phyloP scores from a whole-genome alignment of 2,113 vertebrate genomes.

The Lonchura striata region DNA sequence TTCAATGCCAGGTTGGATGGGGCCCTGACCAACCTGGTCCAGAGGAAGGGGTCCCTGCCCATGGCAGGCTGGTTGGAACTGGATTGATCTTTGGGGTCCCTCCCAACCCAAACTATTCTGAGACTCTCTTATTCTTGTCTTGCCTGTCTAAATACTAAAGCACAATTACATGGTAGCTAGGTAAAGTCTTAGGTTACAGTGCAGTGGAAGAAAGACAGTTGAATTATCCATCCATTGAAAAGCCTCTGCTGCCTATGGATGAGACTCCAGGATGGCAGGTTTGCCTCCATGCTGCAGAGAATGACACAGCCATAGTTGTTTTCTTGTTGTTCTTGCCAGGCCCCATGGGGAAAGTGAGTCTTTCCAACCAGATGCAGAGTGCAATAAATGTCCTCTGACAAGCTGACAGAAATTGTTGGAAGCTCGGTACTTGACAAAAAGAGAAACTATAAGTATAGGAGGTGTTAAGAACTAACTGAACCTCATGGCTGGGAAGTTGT shows the following conservation, averaged over 20 bases:
- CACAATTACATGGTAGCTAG: background rate
- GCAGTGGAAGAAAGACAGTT: background rate
- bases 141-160: background rate
- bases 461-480: background rate
- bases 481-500: slow-evolving; percentile 38
- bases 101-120: background rate
- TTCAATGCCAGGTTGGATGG: background rate
- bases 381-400: background rate
- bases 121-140: background rate
- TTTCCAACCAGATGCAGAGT: background rate
- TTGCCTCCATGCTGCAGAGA: background rate
- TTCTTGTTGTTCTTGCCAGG: background rate
- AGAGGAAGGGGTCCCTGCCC: background rate
- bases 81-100: background rate
- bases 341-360: background rate
- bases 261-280: background rate
- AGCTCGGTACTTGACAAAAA: background rate
- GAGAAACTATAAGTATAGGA: background rate
- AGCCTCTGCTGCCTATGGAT: background rate
- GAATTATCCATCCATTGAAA: background rate
- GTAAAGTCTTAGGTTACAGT: background rate
- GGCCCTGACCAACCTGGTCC: background rate
- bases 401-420: background rate
- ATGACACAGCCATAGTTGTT: accelerated
- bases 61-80: background rate